Evolutionary conservation across 2,888 invertebrate species (phyloP), one percentile per base, ranked within the genome.

Genomic region (Protophormia terraenovae): DNA sequence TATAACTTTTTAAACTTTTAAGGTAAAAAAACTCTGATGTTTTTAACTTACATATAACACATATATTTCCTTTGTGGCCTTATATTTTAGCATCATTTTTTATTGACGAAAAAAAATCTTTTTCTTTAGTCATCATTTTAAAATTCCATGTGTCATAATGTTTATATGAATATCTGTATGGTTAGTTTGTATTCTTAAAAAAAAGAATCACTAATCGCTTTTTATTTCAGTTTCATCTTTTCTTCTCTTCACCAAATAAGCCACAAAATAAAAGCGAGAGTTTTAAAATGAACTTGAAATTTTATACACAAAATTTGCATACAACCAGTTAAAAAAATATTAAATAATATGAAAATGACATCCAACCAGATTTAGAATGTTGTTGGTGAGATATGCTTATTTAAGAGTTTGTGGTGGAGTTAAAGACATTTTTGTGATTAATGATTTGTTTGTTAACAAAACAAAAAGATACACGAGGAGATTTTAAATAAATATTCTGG

Each of bases 231-330:
- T n/a, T n/a, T n/a, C n/a, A 45, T 35, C 35, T 24, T 38, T 35
- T 50, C 12, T 19, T 10, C n/a, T n/a, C n/a, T n/a, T n/a, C n/a
- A 12, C 32, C 24, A n/a, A 53, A 76, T 38, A 67, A 67, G 19
- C 22, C 38, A 38, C 32, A 22, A 8, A 77, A 32, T 27, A 78
- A 78, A 78, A 69, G 47, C 47, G 67, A 69, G 38, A 69, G 67
- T 78, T 19, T 67, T 47, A 16, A 22, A 1, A 14, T 69, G 69
- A 78, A 78, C 78, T 78, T 78, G 78, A 77, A 55, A 55, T 58
- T 5, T 38, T n/a, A 12, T 6, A 10, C n/a, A 8, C 16, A 47
- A 27, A 69, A 60, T 69, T 58, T 77, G 16, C 67, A 58, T 58
- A 67, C 27, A 66, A 76, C 10, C 35, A 32, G n/a, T 75, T 24